phyloP scores from a whole-genome alignment of 2,113 vertebrate genomes.

The Anolis sagrei region DNA sequence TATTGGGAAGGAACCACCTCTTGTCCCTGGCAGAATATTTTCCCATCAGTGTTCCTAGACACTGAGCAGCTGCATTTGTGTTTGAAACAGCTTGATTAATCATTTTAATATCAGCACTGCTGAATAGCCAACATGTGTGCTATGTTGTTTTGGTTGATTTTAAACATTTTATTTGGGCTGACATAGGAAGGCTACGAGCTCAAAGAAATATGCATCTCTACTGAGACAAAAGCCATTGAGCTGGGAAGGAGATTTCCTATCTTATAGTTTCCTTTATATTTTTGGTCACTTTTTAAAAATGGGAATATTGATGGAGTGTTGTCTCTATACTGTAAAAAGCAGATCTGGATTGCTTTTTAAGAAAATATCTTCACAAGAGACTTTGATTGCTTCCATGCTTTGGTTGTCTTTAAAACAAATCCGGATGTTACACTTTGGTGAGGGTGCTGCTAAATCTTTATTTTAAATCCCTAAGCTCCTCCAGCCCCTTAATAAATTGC shows the following conservation, averaged over 20 bases:
- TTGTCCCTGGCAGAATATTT: background rate
- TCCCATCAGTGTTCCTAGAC: background rate
- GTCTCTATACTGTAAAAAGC: background rate
- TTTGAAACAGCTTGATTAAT: conserved; percentile 1
- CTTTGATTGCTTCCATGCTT: background rate
- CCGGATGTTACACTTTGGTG: background rate
- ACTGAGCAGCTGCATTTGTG: conserved; percentile 3
- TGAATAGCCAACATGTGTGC: background rate
- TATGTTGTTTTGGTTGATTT: background rate
- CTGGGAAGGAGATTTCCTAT: too few species aligned
- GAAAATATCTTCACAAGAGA: background rate
- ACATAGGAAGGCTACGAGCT: too few species aligned
- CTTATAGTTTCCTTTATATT: background rate
- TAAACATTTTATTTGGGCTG: background rate
- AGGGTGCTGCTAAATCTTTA: background rate
- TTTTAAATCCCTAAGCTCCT: background rate
- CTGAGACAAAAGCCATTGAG: too few species aligned
- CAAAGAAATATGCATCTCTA: too few species aligned
- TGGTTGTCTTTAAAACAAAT: background rate
- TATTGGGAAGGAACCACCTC: background rate
- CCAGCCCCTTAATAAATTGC: background rate
- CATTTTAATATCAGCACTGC: background rate
- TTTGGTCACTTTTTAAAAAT: background rate
- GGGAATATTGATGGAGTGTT: background rate
- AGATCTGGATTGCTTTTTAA: background rate